Base-by-base conservation (phyloP, 2,888 invertebrate genomes). In the Philaethria dido region DNA sequence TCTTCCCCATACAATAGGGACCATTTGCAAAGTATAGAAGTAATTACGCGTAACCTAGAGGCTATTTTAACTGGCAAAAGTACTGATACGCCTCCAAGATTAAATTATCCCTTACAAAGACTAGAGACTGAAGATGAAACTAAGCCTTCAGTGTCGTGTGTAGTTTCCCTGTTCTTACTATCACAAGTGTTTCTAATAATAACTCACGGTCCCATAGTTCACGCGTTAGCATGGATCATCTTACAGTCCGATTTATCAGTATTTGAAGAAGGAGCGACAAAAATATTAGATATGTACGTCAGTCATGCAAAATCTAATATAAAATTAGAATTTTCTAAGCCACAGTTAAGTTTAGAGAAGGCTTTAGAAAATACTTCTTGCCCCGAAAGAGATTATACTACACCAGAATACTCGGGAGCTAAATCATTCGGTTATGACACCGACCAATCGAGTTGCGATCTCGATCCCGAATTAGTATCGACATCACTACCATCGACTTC, bases 111-210 rank as follows among this genome's bases (percentile, higher is more conserved):
- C 1, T 82, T 87, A 72, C 89, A 88, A 42, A 87, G 87, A 75
- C 64, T 84, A 13, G 92, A 93, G 0, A 80, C 93, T 9, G 94
- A 94, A 52, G 94, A 94, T 52, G 93, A 94, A 73, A 80, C 82
- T 8, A 95, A 95, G 84, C 95, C 95, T 3, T 95, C 96, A 70
- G 96, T 98, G 0, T 98, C 98, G 69, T 96, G 97, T 70, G 97
- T 98, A 11, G 98, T 99, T 4, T 95, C 98, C 0, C 90, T 99
- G 69, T 99, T 98, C 91, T 92, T 99, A 66, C 89, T 99, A 69
- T 98, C 98, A 1, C 97, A 99, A 94, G 98, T 99, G 55, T 99
- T 99, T 91, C 93, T 99, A 66, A 99, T 99, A 73, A 95, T 99
- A 72, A 96, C 97, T 3, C 98, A 99, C 84, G 95, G 96, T 1